Evolutionary conservation across 2,797 vertebrate genomes (phyloP), one percentile per base, ranked within the genome.

Genomic region (Sparidentex hasta): DNA sequence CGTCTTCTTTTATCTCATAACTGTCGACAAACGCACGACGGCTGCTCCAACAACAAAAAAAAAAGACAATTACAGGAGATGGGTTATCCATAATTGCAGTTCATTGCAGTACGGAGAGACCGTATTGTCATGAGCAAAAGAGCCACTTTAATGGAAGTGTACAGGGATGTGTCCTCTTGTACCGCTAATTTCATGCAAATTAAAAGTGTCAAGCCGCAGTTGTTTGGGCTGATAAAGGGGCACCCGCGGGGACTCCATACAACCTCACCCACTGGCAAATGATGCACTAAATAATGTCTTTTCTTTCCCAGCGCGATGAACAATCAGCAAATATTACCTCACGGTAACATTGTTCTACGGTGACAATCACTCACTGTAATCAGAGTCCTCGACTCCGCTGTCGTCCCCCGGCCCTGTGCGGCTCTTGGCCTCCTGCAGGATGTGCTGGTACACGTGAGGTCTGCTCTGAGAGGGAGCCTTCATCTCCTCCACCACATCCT

Each of bases 401-500:
- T 95, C 94, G 0, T 93, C 91, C 2, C 56, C 85, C 25, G 16
- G 65, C 51, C 66, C 86, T 0, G 68, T 57, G 68, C 93, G 92
- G 58, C 48, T 85, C 82, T 94, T 95, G 56, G 92, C 93, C 61
- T 89, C 84, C 13, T 74, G 74, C 80, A 93, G 80, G 21, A 93
- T 71, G 13, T 84, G 80, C 61, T 93, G 87, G 91, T 93, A 93
- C 4, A 71, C 59, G 0, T 87, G 80, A 5, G 83, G 68, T 65
- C 78, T 88, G 75, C 85, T 90, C 8, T 85, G 82, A 8, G 89
- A 78, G 0, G 94, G 93, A 46, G 82, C 87, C 57, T 86, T 90
- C 71, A 96, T 84, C 72, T 95, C 94, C 84, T 95, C 91, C 85
- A 95, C 93, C 85, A 95, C 94, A 66, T 94, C 93, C 77, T 95